Conservation (phyloP, 2,888 invertebrate genomes). For the Hydroisotoma schaefferi region DNA sequence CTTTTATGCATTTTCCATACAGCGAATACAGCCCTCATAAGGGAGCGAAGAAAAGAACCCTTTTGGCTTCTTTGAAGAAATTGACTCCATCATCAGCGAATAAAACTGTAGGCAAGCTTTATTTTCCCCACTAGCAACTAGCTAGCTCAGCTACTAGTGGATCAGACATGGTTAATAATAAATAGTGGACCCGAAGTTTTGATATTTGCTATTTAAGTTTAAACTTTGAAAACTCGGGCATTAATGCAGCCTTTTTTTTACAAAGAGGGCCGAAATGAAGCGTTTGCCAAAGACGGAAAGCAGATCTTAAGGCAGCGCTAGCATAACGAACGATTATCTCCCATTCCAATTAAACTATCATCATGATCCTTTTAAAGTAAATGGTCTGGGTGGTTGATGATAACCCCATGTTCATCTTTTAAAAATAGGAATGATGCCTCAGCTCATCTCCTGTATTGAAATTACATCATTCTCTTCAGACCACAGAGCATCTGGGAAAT, state of each 20-base stretch:
- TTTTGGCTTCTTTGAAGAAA: neutral
- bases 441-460: slow-evolving; percentile 15
- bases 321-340: slow-evolving; percentile 1
- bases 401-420: slow-evolving; percentile 10
- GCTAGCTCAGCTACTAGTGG: too few species aligned
- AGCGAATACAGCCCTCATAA: neutral
- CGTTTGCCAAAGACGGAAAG: slow-evolving; percentile 1
- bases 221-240: neutral
- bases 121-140: too few species aligned
- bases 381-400: slow-evolving; percentile 10
- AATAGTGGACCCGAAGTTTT: too few species aligned
- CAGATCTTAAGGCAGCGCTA: slow-evolving; percentile 2
- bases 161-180: too few species aligned
- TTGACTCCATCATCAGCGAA: neutral
- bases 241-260: neutral
- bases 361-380: slow-evolving; percentile 26
- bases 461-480: neutral
- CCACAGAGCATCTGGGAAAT: slow-evolving; percentile 20
- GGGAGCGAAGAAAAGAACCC: neutral
- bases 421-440: slow-evolving; percentile 27
- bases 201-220: neutral
- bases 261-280: neutral
- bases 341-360: slow-evolving; percentile 35
- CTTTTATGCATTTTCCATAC: slow-evolving; percentile 1
- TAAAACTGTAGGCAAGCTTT: neutral